Evolutionary conservation across 2,113 vertebrate species (phyloP).

Genomic region (Heterochromis multidens): DNA sequence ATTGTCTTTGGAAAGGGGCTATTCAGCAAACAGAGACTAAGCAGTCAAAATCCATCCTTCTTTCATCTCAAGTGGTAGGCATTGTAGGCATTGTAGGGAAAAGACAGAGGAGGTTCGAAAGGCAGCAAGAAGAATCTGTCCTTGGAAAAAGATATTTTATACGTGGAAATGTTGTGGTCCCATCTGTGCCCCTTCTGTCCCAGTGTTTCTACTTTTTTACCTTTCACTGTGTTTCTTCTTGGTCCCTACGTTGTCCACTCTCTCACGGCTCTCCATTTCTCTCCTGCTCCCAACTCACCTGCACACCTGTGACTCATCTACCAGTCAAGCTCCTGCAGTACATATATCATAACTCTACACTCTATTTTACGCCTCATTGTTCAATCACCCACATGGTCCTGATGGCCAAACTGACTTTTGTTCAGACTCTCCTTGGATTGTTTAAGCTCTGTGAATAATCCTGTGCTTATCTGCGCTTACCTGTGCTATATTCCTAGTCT

Average conservation of each 20-base stretch:
- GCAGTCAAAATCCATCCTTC: conserved; percentile 40
- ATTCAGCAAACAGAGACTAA: conserved; percentile 60
- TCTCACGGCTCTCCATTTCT: background rate
- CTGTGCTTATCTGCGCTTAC: background rate
- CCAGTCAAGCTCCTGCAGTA: background rate
- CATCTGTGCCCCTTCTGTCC: background rate
- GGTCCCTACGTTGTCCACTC: background rate
- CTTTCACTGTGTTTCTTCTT: background rate
- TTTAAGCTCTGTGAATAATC: background rate
- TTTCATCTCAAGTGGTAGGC: conserved; percentile 53
- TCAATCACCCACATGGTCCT: background rate
- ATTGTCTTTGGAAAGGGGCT: conserved; percentile 53
- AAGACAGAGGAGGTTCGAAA: conserved; percentile 23
- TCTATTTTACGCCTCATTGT: background rate
- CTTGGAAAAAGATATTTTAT: background rate
- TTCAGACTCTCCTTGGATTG: background rate
- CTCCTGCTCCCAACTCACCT: background rate
- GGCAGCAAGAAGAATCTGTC: background rate
- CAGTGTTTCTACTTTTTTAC: background rate
- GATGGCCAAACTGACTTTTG: background rate
- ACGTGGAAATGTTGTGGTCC: background rate
- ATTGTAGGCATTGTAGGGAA: background rate
- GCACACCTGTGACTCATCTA: background rate
- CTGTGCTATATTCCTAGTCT: background rate
- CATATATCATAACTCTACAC: background rate